These are phyloP conservation scores for Eurosta solidaginis DNA, from an alignment of 1,140 invertebrate species.

Conservation along the genomic window DNA sequence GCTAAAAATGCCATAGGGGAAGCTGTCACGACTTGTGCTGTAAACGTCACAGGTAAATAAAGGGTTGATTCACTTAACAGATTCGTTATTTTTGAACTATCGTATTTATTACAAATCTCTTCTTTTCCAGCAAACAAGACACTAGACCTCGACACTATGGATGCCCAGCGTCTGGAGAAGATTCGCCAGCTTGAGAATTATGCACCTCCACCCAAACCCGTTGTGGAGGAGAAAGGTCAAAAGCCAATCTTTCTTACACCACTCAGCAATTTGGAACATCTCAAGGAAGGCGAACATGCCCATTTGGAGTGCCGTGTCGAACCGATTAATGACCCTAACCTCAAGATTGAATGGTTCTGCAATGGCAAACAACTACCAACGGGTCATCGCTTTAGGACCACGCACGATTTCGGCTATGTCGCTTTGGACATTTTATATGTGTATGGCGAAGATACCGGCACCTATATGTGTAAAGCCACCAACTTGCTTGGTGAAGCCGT, in stretches of 20 bases:
- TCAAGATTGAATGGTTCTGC: conserved; percentile 95
- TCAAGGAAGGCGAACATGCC: conserved; percentile 89
- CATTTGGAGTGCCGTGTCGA: conserved; percentile 95
- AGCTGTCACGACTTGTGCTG: conserved; percentile 87
- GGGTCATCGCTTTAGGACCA: conserved; percentile 87
- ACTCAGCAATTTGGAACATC: conserved; percentile 79
- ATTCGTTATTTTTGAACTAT: neutral
- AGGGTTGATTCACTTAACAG: neutral
- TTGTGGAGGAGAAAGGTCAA: conserved; percentile 77
- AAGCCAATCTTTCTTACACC: conserved; percentile 87
- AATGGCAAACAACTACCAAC: conserved; percentile 79
- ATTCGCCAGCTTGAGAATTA: conserved; percentile 86
- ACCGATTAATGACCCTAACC: conserved; percentile 92
- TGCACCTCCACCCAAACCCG: conserved; percentile 74
- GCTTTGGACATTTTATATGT: conserved; percentile 91
- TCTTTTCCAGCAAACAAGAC: conserved; percentile 74
- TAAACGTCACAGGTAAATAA: conserved; percentile 77
- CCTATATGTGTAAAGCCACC: conserved; percentile 92
- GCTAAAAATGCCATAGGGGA: conserved; percentile 91
- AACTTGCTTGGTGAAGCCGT: conserved; percentile 90
- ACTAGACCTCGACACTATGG: conserved; percentile 84
- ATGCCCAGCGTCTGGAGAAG: conserved; percentile 85
- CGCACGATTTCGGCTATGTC: conserved; percentile 95
- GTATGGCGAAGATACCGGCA: conserved; percentile 91
- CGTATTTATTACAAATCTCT: conserved; percentile 1